These are phyloP conservation scores for Phthorimaea operculella DNA, from an alignment of 1,140 invertebrate genomes.

Conservation along the genomic window DNA sequence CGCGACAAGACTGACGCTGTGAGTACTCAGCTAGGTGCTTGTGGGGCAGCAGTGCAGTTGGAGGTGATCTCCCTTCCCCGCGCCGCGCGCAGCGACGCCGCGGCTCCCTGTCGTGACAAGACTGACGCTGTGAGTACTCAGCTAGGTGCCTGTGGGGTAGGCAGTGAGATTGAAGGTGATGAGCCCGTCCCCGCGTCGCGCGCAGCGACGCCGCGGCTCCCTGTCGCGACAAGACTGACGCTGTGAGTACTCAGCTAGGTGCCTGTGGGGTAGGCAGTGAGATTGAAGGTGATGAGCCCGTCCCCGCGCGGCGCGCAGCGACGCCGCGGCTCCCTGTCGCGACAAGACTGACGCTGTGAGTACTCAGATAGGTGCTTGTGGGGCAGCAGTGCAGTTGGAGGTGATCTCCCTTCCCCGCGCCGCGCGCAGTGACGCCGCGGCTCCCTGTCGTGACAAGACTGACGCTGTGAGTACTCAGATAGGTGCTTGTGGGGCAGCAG, in stretches of 20 bases:
- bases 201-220: slow-evolving; percentile 33
- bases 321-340: slow-evolving; percentile 32
- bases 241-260: slow-evolving; percentile 1
- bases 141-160: too few species aligned
- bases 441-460: slow-evolving; percentile 50
- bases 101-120: slow-evolving; percentile 42
- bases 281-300: slow-evolving; percentile 43
- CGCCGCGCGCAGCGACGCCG: slow-evolving; percentile 32
- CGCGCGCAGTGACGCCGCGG: slow-evolving; percentile 29
- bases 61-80: slow-evolving; percentile 43
- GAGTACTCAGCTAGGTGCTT: too few species aligned
- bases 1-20: slow-evolving; percentile 48
- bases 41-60: too few species aligned
- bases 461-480: slow-evolving; percentile 15
- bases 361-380: too few species aligned
- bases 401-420: slow-evolving; percentile 45
- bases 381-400: too few species aligned
- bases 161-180: slow-evolving; percentile 77
- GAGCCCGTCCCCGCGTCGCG: slow-evolving; percentile 41
- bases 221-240: slow-evolving; percentile 49
- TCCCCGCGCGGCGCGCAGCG: slow-evolving; percentile 39
- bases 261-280: too few species aligned
- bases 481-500: too few species aligned
- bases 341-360: slow-evolving; percentile 44
- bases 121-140: slow-evolving; percentile 31